phyloP scores from a whole-genome alignment of 2,888 invertebrate species.

The Abrostola tripartita region DNA sequence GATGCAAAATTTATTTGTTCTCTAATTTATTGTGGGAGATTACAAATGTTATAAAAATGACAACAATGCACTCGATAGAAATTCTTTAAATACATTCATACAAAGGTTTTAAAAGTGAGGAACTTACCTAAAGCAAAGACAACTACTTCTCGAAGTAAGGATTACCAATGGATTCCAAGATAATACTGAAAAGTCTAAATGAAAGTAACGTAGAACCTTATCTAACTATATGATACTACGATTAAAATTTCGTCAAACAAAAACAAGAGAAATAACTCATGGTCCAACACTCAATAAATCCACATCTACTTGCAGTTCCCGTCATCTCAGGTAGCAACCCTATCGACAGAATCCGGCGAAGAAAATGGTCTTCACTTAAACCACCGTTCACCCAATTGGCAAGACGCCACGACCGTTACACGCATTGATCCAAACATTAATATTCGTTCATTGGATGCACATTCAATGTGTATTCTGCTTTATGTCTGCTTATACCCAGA shows the following conservation, averaged over 20 bases:
- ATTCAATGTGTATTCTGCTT: conserved; percentile 54
- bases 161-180: too few relatives aligned
- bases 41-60: too few relatives aligned
- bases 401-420: conserved; percentile 66
- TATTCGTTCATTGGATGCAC: conserved; percentile 69
- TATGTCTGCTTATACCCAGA: conserved; percentile 39
- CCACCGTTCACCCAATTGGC: conserved; percentile 68
- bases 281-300: neutral
- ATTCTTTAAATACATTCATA: too few relatives aligned
- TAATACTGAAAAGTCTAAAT: too few relatives aligned
- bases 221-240: too few relatives aligned
- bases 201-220: too few relatives aligned
- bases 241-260: too few relatives aligned
- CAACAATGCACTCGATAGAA: too few relatives aligned
- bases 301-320: conserved; percentile 1
- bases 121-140: too few relatives aligned
- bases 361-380: conserved; percentile 41
- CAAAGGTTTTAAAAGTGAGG: too few relatives aligned
- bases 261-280: too few relatives aligned
- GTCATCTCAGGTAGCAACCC: conserved; percentile 26
- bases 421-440: conserved; percentile 72
- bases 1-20: conserved; percentile 4
- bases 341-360: conserved; percentile 26
- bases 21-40: neutral
- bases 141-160: too few relatives aligned